phyloP scores from a whole-genome alignment of 2,888 invertebrate genomes.

The Acleris holmiana region DNA sequence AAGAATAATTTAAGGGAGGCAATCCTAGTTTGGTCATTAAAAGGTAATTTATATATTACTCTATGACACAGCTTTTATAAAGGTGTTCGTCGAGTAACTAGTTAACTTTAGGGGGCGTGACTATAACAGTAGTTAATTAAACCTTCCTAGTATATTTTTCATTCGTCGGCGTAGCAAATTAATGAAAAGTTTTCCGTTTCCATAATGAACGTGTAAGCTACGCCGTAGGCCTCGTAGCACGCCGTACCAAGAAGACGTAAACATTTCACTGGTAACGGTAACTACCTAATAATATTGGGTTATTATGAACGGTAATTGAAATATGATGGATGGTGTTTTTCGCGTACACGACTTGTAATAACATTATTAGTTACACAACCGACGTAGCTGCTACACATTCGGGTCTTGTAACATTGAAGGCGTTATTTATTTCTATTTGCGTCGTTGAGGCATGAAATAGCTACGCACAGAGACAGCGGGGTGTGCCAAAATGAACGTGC shows the following conservation, averaged over 20 bases:
- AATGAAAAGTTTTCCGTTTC: background rate
- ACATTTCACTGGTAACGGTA: background rate
- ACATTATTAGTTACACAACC: slow-evolving; percentile 2
- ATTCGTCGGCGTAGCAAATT: background rate
- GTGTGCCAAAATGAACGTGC: slow-evolving; percentile 28
- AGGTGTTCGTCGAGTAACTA: background rate
- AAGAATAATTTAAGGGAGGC: slow-evolving; percentile 26
- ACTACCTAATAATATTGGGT: slow-evolving; percentile 5
- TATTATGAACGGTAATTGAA: slow-evolving; percentile 3
- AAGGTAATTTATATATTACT: slow-evolving; percentile 33
- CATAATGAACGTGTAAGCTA: background rate
- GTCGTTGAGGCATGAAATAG: slow-evolving; percentile 11
- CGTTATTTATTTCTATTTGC: slow-evolving; percentile 15
- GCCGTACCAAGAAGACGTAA: background rate
- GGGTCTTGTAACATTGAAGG: background rate
- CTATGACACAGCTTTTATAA: slow-evolving; percentile 29
- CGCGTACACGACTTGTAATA: background rate
- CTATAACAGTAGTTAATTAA: background rate
- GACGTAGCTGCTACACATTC: background rate
- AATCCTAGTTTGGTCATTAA: slow-evolving; percentile 24
- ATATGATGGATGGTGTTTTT: slow-evolving; percentile 12
- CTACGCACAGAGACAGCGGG: slow-evolving; percentile 25
- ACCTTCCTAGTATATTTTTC: background rate
- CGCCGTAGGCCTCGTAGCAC: slow-evolving; percentile 5
- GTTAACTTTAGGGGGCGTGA: slow-evolving; percentile 2